Base-by-base conservation (phyloP, 1,140 invertebrate genomes). In the Pararge aegeria region DNA sequence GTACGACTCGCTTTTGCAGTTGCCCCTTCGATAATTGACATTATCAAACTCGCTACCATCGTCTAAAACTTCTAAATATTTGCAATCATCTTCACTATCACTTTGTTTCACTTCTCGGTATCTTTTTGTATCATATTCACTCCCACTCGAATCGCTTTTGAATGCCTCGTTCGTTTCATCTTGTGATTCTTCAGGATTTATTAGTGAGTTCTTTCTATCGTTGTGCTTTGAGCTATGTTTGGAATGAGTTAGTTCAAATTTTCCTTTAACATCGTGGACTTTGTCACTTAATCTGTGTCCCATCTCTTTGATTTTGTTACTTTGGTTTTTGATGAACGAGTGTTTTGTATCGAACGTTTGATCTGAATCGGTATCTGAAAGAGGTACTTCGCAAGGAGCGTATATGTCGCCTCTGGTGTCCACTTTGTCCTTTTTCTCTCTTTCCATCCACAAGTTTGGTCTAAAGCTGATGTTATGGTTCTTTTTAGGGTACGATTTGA, bases 11-110 rank as follows among this genome's bases (percentile, higher is more conserved):
- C 61, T 67, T 49, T 58, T 59, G 5, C 18, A 34, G 34, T 24
- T 55, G 38, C 48, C 15, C 55, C 46, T 61, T 4, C 12, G 10
- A 30, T 24, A 38, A 37, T 57, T 16, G 10, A 18, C 38, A 24
- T 64, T 52, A 46, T 81, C 80, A 49, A 90, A 88, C 16, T 77
- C 82, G 29, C 71, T 80, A n/a, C 82, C 87, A 70, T 90, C 86
- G 55, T 90, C 89, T 19, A 90, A 44, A 1, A 90, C 76, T 66
- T 90, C 88, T 40, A 90, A 53, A 68, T 89, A 87, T 44, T 77
- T 81, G 48, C 72, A 88, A 19, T 80, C 75, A 18, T 85, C 87
- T 6, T 89, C 87, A 58, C 75, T 83, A 38, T 85, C 82, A 1
- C 62, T 71, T 34, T 80, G 81, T 37, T 62, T 70, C 0, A 81